Conservation (phyloP, 2,888 invertebrate species). For the Pteria penguin region DNA sequence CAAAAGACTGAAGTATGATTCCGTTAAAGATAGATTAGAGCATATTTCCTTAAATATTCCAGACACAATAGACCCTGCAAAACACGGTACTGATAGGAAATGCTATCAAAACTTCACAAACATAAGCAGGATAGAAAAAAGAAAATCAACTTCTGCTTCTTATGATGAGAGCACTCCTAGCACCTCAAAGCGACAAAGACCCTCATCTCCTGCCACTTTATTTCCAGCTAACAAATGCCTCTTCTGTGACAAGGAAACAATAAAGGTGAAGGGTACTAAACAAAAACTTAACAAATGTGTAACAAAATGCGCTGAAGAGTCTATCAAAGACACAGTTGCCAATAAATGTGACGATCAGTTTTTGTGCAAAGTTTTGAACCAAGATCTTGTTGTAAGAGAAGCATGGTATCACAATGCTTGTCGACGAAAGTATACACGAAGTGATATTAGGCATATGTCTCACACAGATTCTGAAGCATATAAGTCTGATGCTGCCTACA, state of each 20-base stretch:
- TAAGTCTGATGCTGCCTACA: no score
- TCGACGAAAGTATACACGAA: slow-evolving; percentile 30
- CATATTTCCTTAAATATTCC: background rate
- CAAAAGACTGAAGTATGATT: background rate
- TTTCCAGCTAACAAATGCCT: slow-evolving; percentile 27
- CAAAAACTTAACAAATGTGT: slow-evolving; percentile 35
- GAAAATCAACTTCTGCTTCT: background rate
- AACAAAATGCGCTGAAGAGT: slow-evolving; percentile 35
- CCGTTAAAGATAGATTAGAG: background rate
- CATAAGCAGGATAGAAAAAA: slow-evolving; percentile 3
- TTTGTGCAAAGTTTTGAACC: slow-evolving; percentile 20
- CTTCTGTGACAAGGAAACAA: slow-evolving; percentile 36
- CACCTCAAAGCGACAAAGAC: slow-evolving; percentile 19
- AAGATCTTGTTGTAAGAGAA: slow-evolving; percentile 33
- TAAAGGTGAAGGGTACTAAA: slow-evolving; percentile 25
- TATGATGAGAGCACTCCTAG: background rate
- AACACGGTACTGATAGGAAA: background rate
- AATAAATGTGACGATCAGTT: slow-evolving; percentile 18
- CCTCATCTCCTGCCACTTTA: background rate
- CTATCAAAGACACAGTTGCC: slow-evolving; percentile 23
- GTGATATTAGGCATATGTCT: no score
- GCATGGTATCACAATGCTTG: slow-evolving; percentile 34
- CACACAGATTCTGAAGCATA: no score
- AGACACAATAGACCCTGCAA: background rate
- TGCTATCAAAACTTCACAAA: slow-evolving; percentile 1